Conservation (phyloP, 1,140 invertebrate genomes). For the Latrodectus geometricus region DNA sequence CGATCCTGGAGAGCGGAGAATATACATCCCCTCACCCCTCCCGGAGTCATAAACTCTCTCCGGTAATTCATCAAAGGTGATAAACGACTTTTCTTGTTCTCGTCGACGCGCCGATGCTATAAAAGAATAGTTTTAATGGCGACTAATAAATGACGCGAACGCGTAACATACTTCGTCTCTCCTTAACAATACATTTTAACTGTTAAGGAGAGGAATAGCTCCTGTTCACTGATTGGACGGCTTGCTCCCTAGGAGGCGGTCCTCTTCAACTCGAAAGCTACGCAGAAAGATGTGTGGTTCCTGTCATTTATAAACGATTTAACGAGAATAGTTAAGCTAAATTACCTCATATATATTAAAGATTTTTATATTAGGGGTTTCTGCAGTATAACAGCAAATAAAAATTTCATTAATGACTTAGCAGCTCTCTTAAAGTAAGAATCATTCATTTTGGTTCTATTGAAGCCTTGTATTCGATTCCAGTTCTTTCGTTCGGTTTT, state of each 20-base stretch:
- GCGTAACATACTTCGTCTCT: not conserved
- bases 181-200: conserved; percentile 4
- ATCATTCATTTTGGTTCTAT: too few relatives aligned
- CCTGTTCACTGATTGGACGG: not conserved
- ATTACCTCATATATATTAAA: too few relatives aligned
- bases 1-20: not conserved
- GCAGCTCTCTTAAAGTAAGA: too few relatives aligned
- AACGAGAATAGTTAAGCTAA: too few relatives aligned
- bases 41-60: conserved; percentile 14
- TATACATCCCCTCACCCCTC: not conserved
- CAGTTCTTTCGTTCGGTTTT: too few relatives aligned
- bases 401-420: too few relatives aligned
- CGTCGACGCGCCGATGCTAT: conserved; percentile 33
- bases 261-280: too few relatives aligned
- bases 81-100: conserved; percentile 27
- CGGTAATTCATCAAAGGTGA: conserved; percentile 52
- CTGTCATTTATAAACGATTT: too few relatives aligned
- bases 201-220: not conserved
- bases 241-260: not conserved
- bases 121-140: conserved; percentile 52
- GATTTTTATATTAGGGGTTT: too few relatives aligned
- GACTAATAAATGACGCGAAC: conserved; percentile 47
- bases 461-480: too few relatives aligned
- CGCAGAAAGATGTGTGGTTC: too few relatives aligned
- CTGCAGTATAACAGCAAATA: too few relatives aligned